phyloP scores from a whole-genome alignment of 2,888 invertebrate species.

The Tetranychus piercei region DNA sequence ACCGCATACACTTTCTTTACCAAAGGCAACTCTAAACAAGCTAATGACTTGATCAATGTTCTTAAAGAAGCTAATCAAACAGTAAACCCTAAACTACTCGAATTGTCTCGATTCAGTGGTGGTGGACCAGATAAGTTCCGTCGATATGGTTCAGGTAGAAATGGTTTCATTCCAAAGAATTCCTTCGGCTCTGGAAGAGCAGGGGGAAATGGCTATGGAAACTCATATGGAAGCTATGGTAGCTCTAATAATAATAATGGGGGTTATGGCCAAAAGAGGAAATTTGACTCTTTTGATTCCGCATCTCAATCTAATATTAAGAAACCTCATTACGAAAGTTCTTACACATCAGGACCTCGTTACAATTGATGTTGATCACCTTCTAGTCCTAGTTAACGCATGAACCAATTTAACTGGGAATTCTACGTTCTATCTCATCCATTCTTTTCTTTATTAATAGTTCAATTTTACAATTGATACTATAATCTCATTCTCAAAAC shows the following conservation, averaged over 20 bases:
- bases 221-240: too few species aligned
- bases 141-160: not conserved
- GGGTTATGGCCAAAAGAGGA: not conserved
- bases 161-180: not conserved
- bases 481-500: too few species aligned
- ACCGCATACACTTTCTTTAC: constrained; percentile 96
- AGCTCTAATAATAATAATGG: too few species aligned
- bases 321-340: not conserved
- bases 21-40: constrained; percentile 69
- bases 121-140: constrained; percentile 4
- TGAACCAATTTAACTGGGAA: too few species aligned
- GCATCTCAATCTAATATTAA: not conserved
- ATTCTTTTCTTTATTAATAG: too few species aligned
- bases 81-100: constrained; percentile 26
- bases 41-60: constrained; percentile 73
- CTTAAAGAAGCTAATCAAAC: constrained; percentile 67
- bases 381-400: too few species aligned
- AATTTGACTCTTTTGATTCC: not conserved
- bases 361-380: too few species aligned
- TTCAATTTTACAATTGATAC: too few species aligned
- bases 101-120: constrained; percentile 20
- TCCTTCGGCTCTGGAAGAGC: not conserved
- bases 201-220: not conserved
- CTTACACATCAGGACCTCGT: too few species aligned
- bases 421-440: too few species aligned